Evolutionary conservation across 2,888 invertebrate species (phyloP), one percentile per base, ranked within the genome.

Genomic region (Agriotes lineatus): DNA sequence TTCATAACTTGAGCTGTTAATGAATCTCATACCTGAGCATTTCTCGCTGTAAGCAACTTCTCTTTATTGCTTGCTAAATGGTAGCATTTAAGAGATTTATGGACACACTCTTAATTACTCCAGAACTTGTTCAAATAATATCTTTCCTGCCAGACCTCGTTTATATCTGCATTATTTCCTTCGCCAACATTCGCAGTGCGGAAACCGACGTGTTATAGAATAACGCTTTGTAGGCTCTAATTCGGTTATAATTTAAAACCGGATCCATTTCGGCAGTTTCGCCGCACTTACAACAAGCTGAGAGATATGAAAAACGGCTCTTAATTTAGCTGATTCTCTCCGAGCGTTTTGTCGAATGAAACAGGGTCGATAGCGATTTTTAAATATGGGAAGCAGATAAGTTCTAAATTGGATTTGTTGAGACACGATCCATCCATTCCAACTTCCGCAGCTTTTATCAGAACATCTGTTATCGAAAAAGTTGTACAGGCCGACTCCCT

Each of bases 21-120:
- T 62, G 62, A 56, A 64, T 64, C 37, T 64, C 45, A 18, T 64
- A 64, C 64, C 64, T 64, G 64, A 30, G 25, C 30, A 30, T 64
- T 56, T 54, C 14, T 54, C 48, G 37, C 25, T 33, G 64, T 64
- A 64, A 64, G 64, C 64, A 64, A 64, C 35, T 64, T 64, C 45
- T 56, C 62, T 62, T 62, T 62, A 62, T 62, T 62, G 62, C 62
- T 54, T 62, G 62, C 64, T 64, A 56, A 64, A 64, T 64, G 64
- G 56, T 56, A 57, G 19, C 57, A 57, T 64, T 64, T 56, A 56
- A 22, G 12, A 64, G 64, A 64, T 64, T 64, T 64, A 64, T 64
- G 25, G 45, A 45, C 57, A 33, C 57, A 56, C 56, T 64, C 57
- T 64, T 64, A 64, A 64, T 64, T 64, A 64, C 64, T 56, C 44